A percentile compares a stretch with the other conserved stretches of the same genome.
Conservation (phyloP, 2,888 invertebrate genomes). For the Bruchidius siliquastri region DNA sequence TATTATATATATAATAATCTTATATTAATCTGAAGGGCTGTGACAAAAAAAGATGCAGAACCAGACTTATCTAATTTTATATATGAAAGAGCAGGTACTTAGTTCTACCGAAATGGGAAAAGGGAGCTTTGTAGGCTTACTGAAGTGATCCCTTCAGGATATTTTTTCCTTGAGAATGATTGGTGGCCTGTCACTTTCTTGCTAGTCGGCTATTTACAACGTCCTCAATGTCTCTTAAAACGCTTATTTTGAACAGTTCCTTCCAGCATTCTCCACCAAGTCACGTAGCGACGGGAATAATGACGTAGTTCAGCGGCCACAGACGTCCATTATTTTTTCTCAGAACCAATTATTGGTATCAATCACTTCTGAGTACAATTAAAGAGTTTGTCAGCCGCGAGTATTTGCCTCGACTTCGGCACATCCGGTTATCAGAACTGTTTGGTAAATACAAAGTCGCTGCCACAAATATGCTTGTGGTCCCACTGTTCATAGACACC, state of each 20-base stretch:
- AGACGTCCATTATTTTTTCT: neutral
- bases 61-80: neutral
- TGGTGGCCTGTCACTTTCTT: neutral
- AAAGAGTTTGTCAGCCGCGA: too few relatives aligned
- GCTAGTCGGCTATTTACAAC: neutral
- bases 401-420: too few relatives aligned
- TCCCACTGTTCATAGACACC: too few relatives aligned
- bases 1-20: too few relatives aligned
- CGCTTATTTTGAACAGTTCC: neutral
- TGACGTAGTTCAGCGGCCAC: neutral
- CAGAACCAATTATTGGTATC: too few relatives aligned
- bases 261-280: neutral
- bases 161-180: neutral
- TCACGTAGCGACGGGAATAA: neutral
- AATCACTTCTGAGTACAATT: too few relatives aligned
- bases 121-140: neutral
- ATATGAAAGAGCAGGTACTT: neutral
- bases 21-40: too few relatives aligned
- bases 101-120: neutral
- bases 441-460: too few relatives aligned
- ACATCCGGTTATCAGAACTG: too few relatives aligned
- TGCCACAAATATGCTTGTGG: too few relatives aligned
- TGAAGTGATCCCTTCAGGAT: neutral
- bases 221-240: neutral
- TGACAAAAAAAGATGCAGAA: too few relatives aligned